A percentile compares a stretch with the other conserved stretches of the same genome.
These are phyloP conservation scores for Ormyrus rosae DNA, from an alignment of 2,888 invertebrate genomes.

Conservation along the genomic window DNA sequence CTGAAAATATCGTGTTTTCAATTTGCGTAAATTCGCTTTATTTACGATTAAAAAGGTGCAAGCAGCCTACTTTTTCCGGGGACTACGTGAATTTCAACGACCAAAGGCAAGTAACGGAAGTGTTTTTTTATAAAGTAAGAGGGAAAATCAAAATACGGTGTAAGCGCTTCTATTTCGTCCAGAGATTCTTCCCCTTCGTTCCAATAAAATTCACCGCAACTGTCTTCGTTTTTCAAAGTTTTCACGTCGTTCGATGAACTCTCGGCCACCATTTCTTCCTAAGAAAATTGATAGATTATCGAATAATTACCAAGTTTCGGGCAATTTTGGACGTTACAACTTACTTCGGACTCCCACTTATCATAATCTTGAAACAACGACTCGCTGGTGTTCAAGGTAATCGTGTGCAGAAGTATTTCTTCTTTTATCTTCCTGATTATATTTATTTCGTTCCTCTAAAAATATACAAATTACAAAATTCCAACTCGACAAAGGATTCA, in stretches of 20 bases:
- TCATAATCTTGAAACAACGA: not conserved
- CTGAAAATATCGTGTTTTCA: slow-evolving; percentile 62
- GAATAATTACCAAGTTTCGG: no score
- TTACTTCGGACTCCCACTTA: not conserved
- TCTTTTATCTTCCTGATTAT: slow-evolving; percentile 34
- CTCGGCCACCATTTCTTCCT: no score
- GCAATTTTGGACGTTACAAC: no score
- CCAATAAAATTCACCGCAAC: no score
- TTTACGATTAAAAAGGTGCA: not conserved
- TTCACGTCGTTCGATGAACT: no score
- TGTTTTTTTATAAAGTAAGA: slow-evolving; percentile 27
- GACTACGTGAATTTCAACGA: slow-evolving; percentile 46
- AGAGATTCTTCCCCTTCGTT: not conserved
- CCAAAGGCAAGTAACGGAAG: slow-evolving; percentile 43
- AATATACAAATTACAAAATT: not conserved
- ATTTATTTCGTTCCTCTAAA: slow-evolving; percentile 28
- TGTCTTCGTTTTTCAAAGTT: no score
- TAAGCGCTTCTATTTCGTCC: not conserved
- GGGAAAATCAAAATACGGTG: slow-evolving; percentile 33
- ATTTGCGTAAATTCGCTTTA: not conserved
- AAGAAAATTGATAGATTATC: no score
- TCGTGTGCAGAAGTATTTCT: slow-evolving; percentile 34
- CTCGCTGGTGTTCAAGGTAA: slow-evolving; percentile 17
- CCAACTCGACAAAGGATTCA: not conserved
- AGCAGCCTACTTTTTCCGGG: slow-evolving; percentile 35